Evolutionary conservation across 2,113 vertebrate genomes (phyloP).

Genomic region (Barbus barbus): DNA sequence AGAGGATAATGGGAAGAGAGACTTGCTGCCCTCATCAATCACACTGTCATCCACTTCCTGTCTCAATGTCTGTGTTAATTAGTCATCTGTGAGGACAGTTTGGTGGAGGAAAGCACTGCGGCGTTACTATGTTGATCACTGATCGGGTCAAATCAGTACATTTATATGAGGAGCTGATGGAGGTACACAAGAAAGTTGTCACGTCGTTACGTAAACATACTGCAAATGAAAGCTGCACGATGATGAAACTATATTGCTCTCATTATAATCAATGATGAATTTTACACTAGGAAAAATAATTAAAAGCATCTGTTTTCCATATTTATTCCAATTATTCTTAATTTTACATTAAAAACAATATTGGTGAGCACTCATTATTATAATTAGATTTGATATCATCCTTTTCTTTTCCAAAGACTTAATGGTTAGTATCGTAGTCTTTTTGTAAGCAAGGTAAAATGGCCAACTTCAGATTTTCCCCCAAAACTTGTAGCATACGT

Average conservation of each 20-base stretch:
- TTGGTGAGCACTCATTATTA: neutral
- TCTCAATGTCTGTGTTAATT: constrained; percentile 27
- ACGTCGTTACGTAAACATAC: neutral
- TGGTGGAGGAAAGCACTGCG: neutral
- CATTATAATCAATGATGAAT: neutral
- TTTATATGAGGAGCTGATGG: neutral
- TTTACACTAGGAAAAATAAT: neutral
- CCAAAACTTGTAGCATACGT: neutral
- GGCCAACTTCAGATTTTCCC: neutral
- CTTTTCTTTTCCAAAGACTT: neutral
- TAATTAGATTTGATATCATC: neutral
- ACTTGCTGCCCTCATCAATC: constrained; percentile 5
- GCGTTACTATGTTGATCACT: neutral
- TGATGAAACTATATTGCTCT: neutral
- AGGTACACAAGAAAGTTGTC: neutral
- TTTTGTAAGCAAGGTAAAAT: too few species aligned
- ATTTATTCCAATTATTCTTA: neutral
- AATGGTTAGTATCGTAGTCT: too few species aligned
- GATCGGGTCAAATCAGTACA: neutral
- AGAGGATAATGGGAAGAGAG: constrained; percentile 16
- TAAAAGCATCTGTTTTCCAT: neutral
- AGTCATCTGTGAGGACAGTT: neutral
- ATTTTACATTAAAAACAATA: neutral
- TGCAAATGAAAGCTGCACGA: neutral
- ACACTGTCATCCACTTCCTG: neutral